Evolutionary conservation across 1,140 invertebrate species (phyloP).

Genomic region (Idris sp.): DNA sequence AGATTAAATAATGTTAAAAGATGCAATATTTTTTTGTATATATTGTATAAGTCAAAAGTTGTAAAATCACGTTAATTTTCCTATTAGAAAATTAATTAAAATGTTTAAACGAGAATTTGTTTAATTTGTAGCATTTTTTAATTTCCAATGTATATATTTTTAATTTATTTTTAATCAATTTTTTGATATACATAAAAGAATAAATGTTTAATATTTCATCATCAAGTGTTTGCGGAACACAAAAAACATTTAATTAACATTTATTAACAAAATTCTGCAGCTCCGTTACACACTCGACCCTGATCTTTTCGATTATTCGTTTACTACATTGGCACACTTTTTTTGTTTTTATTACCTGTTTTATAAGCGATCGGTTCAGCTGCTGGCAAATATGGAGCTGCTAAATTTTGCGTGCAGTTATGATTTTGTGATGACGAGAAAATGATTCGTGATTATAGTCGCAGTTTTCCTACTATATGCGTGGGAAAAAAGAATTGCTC

Average conservation of each 20-base stretch:
- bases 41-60: too few species aligned
- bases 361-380: conserved; percentile 24
- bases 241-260: conserved; percentile 40
- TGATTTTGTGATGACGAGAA: conserved; percentile 42
- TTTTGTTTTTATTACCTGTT: conserved; percentile 38
- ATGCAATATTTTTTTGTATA: too few species aligned
- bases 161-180: too few species aligned
- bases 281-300: conserved; percentile 42
- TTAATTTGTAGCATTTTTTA: too few species aligned
- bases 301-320: conserved; percentile 29
- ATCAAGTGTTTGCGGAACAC: conserved; percentile 3
- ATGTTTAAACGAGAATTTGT: too few species aligned
- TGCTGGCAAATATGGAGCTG: conserved; percentile 7
- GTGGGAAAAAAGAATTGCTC: conserved; percentile 47
- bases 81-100: too few species aligned
- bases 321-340: conserved; percentile 39
- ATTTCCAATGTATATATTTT: too few species aligned
- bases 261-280: conserved; percentile 49
- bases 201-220: too few species aligned
- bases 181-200: too few species aligned
- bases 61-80: too few species aligned
- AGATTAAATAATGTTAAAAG: too few species aligned
- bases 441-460: conserved; percentile 44
- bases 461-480: conserved; percentile 26
- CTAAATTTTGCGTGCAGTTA: conserved; percentile 35